Evolutionary conservation across 2,113 vertebrate species (phyloP), one percentile per base, ranked within the genome.

Genomic region (Rhinolophus sinicus): DNA sequence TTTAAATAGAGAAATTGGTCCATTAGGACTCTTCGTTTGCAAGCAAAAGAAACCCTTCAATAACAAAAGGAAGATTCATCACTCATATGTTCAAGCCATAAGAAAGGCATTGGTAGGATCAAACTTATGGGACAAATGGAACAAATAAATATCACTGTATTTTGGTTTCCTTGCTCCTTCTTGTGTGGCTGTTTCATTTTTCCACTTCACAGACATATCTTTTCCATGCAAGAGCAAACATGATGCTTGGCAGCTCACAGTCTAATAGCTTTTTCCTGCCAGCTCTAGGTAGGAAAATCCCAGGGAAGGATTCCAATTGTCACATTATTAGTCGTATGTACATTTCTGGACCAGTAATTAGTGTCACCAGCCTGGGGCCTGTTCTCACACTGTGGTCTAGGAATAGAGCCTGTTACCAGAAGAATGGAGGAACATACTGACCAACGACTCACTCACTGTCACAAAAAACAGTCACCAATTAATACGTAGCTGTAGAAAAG

Each of bases 251-350:
- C 24, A 77, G 50, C 38, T 85, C 35, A 90, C n/a, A 44, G 1
- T 90, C 44, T 16, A 30, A 72, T 60, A 56, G 11, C 10, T 87
- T 76, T 94, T 70, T 38, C 35, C 60, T 93, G 88, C 85, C 87
- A 95, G 26, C 47, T 93, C 72, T 30, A 73, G 88, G 35, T 90
- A 76, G 95, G 93, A 95, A 97, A 90, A 94, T 76, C 90, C 75
- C 60, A 88, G 76, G 69, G 54, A 92, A 92, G 52, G 12, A 22
- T 94, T 95, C 56, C 80, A 40, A 1, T 90, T 73, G 40, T 58
- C 65, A 33, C 4, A 52, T 12, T 18, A 44, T 82, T 60, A 90
- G 80, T 94, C 85, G 77, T 52, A 4, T 62, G 50, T 70, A 28
- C 30, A 50, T 81, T 93, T 11, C 56, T 80, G 60, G 44, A 72